phyloP scores from a whole-genome alignment of 1,140 invertebrate species.

The Trachymyrmex cornetzi region DNA sequence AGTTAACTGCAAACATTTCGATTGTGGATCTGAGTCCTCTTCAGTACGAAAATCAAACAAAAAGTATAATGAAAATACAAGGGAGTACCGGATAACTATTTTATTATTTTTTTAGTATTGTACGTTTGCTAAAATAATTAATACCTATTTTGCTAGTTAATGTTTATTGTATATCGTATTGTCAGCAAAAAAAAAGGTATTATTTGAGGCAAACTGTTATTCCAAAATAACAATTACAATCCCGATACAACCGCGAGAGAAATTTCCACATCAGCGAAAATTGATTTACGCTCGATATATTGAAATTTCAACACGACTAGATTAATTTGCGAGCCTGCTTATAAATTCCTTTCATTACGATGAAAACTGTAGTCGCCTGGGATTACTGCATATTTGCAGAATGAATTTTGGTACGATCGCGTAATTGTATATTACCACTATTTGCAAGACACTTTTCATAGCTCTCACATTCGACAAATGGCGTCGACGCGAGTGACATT shows the following conservation, averaged over 20 bases:
- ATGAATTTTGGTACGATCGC: slow-evolving; percentile 40
- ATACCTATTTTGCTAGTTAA: slow-evolving; percentile 28
- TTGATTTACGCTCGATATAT: slow-evolving; percentile 51
- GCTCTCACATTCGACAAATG: slow-evolving; percentile 40
- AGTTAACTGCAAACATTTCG: no score
- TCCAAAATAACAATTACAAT: slow-evolving; percentile 34
- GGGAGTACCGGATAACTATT: no score
- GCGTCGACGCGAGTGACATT: slow-evolving; percentile 40
- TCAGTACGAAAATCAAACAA: no score
- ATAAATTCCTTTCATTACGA: slow-evolving; percentile 53
- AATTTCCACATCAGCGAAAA: slow-evolving; percentile 37
- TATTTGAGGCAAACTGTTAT: slow-evolving; percentile 18
- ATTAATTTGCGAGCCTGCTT: slow-evolving; percentile 54
- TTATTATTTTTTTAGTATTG: background rate
- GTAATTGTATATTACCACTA: slow-evolving; percentile 53
- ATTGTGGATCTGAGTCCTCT: no score
- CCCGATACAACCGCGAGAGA: background rate
- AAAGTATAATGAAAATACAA: no score
- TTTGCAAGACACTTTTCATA: slow-evolving; percentile 59
- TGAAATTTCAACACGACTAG: slow-evolving; percentile 38
- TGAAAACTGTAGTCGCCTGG: slow-evolving; percentile 26
- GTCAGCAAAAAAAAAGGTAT: background rate
- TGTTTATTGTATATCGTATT: background rate
- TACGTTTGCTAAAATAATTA: no score
- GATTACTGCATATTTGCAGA: slow-evolving; percentile 45